phyloP scores from a whole-genome alignment of 2,797 vertebrate species.

The Peromyscus nudipes region DNA sequence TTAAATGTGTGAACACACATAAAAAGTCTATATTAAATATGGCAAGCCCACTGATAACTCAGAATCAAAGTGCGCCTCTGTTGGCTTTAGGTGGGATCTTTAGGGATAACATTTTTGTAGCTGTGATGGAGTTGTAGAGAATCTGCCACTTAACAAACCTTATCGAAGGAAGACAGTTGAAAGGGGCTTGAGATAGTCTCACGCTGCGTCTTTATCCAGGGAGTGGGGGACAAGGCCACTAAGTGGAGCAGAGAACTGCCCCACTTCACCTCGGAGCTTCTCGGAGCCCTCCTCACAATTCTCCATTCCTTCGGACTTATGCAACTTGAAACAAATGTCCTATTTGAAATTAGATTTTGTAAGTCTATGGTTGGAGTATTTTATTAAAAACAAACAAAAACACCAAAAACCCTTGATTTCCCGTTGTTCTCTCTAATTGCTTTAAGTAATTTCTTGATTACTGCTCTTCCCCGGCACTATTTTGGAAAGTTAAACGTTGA shows the following conservation, averaged over 20 bases:
- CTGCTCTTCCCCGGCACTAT: neutral
- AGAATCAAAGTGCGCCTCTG: neutral
- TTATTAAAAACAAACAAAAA: neutral
- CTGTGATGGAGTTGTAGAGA: neutral
- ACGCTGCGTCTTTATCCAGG: neutral
- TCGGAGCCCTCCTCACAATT: neutral
- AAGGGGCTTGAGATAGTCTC: neutral
- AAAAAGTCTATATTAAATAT: neutral
- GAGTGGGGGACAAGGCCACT: neutral
- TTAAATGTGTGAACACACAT: neutral
- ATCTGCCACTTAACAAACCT: neutral
- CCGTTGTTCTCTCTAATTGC: neutral
- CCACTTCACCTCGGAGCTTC: neutral
- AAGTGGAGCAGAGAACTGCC: neutral
- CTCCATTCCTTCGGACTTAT: neutral
- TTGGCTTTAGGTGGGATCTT: neutral
- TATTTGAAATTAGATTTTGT: neutral
- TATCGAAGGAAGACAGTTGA: neutral
- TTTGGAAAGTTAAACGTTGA: conserved; percentile 42
- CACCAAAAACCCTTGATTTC: neutral
- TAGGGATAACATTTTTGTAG: neutral
- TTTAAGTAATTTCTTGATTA: neutral
- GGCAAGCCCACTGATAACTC: neutral
- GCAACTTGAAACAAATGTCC: neutral
- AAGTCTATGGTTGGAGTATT: neutral